A percentile compares a stretch with the other conserved stretches of the same genome.
Evolutionary conservation across 2,797 vertebrate genomes (phyloP).

Genomic region (Alcedo atthis): DNA sequence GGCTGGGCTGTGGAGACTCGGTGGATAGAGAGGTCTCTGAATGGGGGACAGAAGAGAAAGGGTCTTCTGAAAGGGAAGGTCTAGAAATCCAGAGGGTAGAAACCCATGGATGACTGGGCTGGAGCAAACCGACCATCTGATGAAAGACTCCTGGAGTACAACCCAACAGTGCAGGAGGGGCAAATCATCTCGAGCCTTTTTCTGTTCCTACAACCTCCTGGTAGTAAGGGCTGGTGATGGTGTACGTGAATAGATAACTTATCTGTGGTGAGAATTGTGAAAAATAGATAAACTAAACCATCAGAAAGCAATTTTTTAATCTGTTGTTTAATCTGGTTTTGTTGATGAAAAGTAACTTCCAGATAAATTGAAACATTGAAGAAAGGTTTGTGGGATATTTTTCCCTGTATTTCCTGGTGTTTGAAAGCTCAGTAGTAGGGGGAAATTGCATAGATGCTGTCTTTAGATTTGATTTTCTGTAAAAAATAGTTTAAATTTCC

Average conservation of each 20-base stretch:
- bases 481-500: background rate
- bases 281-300: background rate
- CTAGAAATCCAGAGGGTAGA: background rate
- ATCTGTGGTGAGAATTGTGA: background rate
- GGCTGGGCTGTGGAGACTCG: rapidly evolving
- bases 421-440: background rate
- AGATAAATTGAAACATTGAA: background rate
- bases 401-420: background rate
- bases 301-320: background rate
- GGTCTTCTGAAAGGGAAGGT: background rate
- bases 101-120: background rate
- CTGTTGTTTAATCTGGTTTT: background rate
- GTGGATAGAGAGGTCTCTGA: background rate
- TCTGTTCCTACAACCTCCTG: background rate
- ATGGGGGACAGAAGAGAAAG: background rate
- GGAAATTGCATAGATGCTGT: background rate
- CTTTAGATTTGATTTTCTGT: background rate
- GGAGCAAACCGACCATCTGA: background rate
- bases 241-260: background rate
- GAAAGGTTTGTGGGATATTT: background rate
- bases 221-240: background rate
- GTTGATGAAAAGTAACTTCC: background rate
- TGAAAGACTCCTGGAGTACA: background rate
- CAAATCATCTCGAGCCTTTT: rapidly evolving
- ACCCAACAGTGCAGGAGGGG: too few relatives aligned